phyloP scores from a whole-genome alignment of 2,113 vertebrate genomes.

The Hylia prasina region DNA sequence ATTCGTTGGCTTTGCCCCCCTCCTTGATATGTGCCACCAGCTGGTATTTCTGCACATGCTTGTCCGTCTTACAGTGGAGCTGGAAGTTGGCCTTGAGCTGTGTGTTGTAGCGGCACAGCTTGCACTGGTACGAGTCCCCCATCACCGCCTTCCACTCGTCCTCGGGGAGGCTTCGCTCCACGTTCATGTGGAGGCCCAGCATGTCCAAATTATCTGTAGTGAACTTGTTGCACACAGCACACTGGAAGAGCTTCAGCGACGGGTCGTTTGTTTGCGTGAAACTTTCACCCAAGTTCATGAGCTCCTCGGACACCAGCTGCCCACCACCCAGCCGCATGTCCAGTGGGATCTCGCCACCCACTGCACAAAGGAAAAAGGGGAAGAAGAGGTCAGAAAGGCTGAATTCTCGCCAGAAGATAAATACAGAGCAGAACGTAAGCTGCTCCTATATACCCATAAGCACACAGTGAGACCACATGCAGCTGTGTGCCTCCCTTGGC shows the following conservation, averaged over 20 bases:
- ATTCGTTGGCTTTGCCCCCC: constrained; percentile 96
- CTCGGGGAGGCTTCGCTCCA: constrained; percentile 91
- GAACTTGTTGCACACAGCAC: constrained; percentile 97
- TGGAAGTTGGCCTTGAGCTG: constrained; percentile 99
- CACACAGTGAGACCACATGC: background rate
- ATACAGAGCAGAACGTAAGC: background rate
- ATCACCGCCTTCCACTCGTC: constrained; percentile 95
- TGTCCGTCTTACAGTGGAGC: constrained; percentile 98
- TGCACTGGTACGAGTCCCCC: constrained; percentile 97
- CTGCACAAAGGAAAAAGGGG: constrained; percentile 64
- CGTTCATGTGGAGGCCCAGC: constrained; percentile 94
- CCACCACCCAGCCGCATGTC: constrained; percentile 92
- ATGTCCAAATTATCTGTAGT: constrained; percentile 97
- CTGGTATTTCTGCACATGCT: constrained; percentile 97
- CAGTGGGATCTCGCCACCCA: constrained; percentile 94
- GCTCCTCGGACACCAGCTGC: constrained; percentile 96
- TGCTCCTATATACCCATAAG: background rate
- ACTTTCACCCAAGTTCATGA: constrained; percentile 97
- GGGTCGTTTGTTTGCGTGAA: constrained; percentile 96
- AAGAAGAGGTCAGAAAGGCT: constrained; percentile 39
- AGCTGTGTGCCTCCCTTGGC: fast-evolving
- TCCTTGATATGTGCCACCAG: constrained; percentile 98
- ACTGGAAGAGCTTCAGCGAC: constrained; percentile 97
- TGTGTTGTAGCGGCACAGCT: constrained; percentile 96
- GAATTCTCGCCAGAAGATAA: background rate